These are phyloP conservation scores for Heptranchias perlo DNA, from an alignment of 2,113 vertebrate species.

Conservation along the genomic window DNA sequence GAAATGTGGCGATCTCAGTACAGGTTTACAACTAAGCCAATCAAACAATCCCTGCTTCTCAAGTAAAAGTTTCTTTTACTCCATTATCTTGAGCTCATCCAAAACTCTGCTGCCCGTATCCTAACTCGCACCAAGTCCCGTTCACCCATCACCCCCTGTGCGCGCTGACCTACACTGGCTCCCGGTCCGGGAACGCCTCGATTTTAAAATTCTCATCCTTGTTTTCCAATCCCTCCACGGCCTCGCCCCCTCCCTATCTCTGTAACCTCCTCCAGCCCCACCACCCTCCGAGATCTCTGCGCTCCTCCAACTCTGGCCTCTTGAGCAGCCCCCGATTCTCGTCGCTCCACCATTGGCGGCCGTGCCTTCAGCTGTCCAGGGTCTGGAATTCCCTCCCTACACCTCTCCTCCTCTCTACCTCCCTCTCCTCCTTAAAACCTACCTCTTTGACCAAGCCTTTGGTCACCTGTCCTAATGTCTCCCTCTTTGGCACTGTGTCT, in stretches of 20 bases:
- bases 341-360: background rate
- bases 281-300: too few species aligned
- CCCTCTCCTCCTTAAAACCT: background rate
- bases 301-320: background rate
- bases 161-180: background rate
- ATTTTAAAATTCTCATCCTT: background rate
- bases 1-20: background rate
- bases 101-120: background rate
- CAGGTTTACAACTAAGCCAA: background rate
- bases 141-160: background rate
- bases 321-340: background rate
- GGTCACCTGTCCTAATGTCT: background rate
- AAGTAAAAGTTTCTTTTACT: background rate
- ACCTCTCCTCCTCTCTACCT: background rate
- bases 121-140: background rate
- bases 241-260: background rate
- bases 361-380: background rate
- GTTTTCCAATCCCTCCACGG: background rate
- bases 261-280: background rate
- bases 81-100: background rate
- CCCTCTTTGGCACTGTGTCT: background rate
- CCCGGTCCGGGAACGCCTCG: background rate
- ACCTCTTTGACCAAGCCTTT: background rate
- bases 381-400: background rate
- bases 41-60: background rate